Evolutionary conservation across 2,113 vertebrate genomes (phyloP), one percentile per base, ranked within the genome.

Genomic region (Lipophrys pholis): DNA sequence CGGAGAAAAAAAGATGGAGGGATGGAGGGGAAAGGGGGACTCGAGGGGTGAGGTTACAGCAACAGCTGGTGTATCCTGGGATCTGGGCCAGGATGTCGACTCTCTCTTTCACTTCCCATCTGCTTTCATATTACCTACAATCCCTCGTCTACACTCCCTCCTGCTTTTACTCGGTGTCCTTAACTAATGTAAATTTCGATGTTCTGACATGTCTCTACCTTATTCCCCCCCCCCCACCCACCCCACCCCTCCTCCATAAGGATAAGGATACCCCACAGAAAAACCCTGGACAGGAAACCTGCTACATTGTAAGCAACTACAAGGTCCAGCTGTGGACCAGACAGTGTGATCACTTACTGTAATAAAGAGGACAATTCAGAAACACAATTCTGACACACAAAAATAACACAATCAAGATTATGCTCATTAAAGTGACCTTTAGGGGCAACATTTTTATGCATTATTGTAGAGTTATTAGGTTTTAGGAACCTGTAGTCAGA

Each of bases 61-160:
- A 92, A 92, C 95, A 97, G 94, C 95, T 96, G 96, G 91, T 89
- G 76, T 69, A 85, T 94, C 91, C 85, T 76, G 92, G 91, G 94
- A 93, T 83, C 82, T 83, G 60, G 65, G 91, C 93, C 89, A 87
- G 79, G 81, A 80, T 73, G 81, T 84, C 61, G 82, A 88, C 73
- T 83, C 64, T 78, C 82, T 76, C 84, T 81, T 84, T 88, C 85
- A 89, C 84, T 78, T 85, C 84, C 82, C 85, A 88, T 91, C 85
- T 90, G 86, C 70, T 88, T 88, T 85, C 70, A 64, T 73, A 78
- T 82, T 69, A 80, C 76, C 78, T 79, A 66, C 68, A 67, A 67
- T 75, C 69, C 72, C 71, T 70, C 61, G 62, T 74, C 69, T 76
- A 48, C 67, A 67, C 54, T 61, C 62, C 42, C 59, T 76, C 61